Evolutionary conservation across 2,888 invertebrate species (phyloP), one percentile per base, ranked within the genome.

Genomic region (Venusia cambrica): DNA sequence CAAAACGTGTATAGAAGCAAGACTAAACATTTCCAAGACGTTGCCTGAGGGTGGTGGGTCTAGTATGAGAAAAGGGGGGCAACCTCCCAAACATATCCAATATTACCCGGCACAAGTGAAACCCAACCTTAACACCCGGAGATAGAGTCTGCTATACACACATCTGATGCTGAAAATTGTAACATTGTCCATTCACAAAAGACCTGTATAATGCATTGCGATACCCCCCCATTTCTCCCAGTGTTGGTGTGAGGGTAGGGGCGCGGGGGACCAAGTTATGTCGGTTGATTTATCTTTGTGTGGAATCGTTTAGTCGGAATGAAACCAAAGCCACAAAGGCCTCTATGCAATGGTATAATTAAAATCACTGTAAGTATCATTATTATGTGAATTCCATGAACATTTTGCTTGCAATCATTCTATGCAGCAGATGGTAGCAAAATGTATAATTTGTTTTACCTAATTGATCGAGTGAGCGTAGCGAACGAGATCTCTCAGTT

Each of bases 1-100:
- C 79, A 81, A 81, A 80, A 77, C 69, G 60, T 68, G 69, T 80
- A 73, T 74, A 73, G 69, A 69, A 62, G 67, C 69, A 70, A 71
- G 70, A 75, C 80, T 76, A 73, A 78, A 73, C 77, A 73, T 76
- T 77, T 73, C 74, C 80, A 81, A 81, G 83, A 83, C 78, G 73
- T 56, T 68, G 78, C 62, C 64, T 59, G 39, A 51, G 58, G 67
- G 31, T 20, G 63, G 51, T 51, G 39, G 46, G 47, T 26, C 34
- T 32, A 47, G 62, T 41, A 35, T 47, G 61, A 33, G 63, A 37
- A 44, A 34, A 43, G 29, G 49, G 58, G 61, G 57, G 47, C 48
- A 50, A 45, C 54, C 54, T 53, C 54, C 26, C 26, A 45, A 39
- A n/a, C n/a, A n/a, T 26, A 42, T 37, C 12, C 32, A 34, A 33